phyloP scores from a whole-genome alignment of 1,140 invertebrate genomes.

The Paracyclopina nana region DNA sequence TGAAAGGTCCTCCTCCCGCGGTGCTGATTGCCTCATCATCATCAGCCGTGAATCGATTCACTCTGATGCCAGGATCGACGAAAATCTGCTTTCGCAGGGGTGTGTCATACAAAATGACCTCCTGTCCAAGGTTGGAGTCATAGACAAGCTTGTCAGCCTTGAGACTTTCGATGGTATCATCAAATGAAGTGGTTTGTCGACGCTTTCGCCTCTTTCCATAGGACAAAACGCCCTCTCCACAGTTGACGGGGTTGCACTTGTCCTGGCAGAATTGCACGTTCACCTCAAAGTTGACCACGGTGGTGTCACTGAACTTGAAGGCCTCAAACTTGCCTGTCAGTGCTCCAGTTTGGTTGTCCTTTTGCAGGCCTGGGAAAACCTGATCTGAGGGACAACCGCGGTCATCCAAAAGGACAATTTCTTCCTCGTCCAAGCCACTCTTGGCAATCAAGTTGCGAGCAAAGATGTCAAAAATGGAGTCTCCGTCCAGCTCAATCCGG shows the following conservation, averaged over 20 bases:
- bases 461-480: conserved; percentile 18
- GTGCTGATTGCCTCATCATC: neutral
- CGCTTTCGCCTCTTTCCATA: conserved; percentile 10
- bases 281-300: conserved; percentile 41
- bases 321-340: conserved; percentile 38
- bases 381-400: conserved; percentile 34
- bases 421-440: conserved; percentile 29
- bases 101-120: conserved; percentile 4
- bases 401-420: conserved; percentile 32
- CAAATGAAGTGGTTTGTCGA: neutral
- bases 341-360: conserved; percentile 25
- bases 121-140: conserved; percentile 11
- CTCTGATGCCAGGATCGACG: conserved; percentile 10
- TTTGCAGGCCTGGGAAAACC: conserved; percentile 30
- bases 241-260: conserved; percentile 34
- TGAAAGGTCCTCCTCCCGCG: neutral
- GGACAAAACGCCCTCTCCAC: conserved; percentile 6
- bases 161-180: neutral
- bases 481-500: conserved; percentile 26
- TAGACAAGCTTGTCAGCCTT: conserved; percentile 6
- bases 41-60: neutral
- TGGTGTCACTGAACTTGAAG: conserved; percentile 46
- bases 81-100: conserved; percentile 11
- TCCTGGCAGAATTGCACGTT: conserved; percentile 43
- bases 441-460: conserved; percentile 27